A percentile compares a stretch with the other conserved stretches of the same genome.
Conservation (phyloP, 2,888 invertebrate species). For the Tachina lurida region DNA sequence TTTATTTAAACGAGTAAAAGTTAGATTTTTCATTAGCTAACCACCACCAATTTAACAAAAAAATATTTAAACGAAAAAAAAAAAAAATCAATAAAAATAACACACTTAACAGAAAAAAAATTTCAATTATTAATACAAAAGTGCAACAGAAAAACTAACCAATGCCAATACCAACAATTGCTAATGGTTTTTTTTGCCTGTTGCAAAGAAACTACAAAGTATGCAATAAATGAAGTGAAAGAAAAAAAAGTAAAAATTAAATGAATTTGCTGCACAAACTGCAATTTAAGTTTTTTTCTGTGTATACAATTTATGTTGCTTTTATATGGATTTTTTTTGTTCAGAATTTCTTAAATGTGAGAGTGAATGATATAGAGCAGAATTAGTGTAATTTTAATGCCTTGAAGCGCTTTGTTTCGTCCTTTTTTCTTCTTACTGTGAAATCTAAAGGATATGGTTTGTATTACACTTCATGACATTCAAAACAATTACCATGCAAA, state of each 20-base stretch:
- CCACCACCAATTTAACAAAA: constrained; percentile 47
- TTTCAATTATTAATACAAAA: constrained; percentile 11
- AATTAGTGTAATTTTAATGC: too few species aligned
- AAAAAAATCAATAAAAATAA: constrained; percentile 11
- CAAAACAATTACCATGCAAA: constrained; percentile 26
- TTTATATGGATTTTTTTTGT: too few species aligned
- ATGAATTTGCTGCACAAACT: not conserved
- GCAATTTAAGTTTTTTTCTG: too few species aligned
- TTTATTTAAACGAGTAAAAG: not conserved
- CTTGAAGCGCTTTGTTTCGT: too few species aligned
- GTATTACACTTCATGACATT: not conserved
- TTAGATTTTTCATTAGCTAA: constrained; percentile 31
- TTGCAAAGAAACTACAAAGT: constrained; percentile 3
- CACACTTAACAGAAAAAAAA: not conserved
- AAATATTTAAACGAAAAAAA: constrained; percentile 9
- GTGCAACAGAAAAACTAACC: not conserved
- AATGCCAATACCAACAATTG: constrained; percentile 8
- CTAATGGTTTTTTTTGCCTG: not conserved
- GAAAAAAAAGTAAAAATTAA: not conserved
- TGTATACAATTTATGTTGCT: too few species aligned
- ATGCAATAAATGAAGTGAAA: constrained; percentile 2
- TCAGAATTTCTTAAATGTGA: too few species aligned
- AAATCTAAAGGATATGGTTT: too few species aligned
- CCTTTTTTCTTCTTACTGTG: too few species aligned
- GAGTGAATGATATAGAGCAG: too few species aligned